Evolutionary conservation across 37 sponge, comb jelly and placozoan species (phyloP), one percentile per base, ranked within the genome.

Genomic region (Amphimedon queenslandica): DNA sequence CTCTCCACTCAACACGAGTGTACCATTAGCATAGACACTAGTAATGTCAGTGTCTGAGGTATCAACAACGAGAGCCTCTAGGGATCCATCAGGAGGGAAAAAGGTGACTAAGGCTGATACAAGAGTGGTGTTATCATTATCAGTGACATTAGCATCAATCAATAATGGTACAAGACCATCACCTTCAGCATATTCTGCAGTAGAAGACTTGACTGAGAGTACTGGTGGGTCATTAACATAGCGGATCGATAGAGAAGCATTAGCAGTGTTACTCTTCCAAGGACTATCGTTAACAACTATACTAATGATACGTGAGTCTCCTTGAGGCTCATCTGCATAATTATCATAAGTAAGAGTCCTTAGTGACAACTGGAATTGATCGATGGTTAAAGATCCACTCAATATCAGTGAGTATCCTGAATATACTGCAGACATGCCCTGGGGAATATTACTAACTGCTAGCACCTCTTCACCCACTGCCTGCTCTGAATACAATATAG

Each of bases 261-360:
- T 31, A 33, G 77, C 84, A 11, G 5, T n/a, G 28, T 60, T 60
- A n/a, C 61, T 60, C 28, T 25, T n/a, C 5, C 61, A 6, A 25
- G 61, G 61, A n/a, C 61, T 25, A 23, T 28, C 40, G 70, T 40
- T 30, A 16, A 43, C 66, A n/a, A 37, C 28, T 63, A 82, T 83
- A 27, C 56, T 51, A 0, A 87, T 74, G 28, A 64, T 60, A 37
- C 83, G 30, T 21, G 27, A 28, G 24, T 47, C 29, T 41, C 82
- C 91, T 1, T 3, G 10, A 3, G 82, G 81, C 41, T 81, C 82
- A 67, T 81, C 71, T 23, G 74, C 91, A 1, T 68, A 31, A 60
- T 90, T 90, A 71, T 81, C 51, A 66, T 88, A 88, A 0, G 79
- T 78, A n/a, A 88, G 32, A 39, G 79, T 82, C 1, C 79, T 51